Conservation (phyloP, 2,888 invertebrate species). For the Antheraea assamensis region DNA sequence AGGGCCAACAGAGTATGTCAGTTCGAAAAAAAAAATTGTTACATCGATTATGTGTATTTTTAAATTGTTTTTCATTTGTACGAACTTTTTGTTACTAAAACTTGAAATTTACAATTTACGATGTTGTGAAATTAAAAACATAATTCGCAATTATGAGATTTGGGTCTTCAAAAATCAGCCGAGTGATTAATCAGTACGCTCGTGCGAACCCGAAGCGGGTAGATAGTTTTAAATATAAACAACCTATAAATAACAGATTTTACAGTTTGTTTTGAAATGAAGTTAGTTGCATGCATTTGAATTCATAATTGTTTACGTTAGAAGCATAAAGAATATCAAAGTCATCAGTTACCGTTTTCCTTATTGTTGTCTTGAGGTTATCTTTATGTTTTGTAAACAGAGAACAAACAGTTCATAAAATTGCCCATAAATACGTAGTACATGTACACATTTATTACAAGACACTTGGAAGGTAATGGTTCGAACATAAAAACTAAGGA, state of each 20-base stretch:
- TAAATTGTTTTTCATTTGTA: no score
- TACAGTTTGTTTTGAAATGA: background rate
- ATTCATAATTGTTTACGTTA: constrained; percentile 7
- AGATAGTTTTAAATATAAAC: background rate
- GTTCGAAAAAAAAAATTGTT: no score
- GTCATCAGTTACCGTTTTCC: constrained; percentile 7
- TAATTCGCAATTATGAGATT: no score
- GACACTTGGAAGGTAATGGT: background rate
- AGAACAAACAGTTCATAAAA: background rate
- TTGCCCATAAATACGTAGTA: background rate
- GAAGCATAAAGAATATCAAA: background rate
- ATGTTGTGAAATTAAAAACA: no score
- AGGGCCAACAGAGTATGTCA: no score
- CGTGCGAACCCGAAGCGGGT: no score
- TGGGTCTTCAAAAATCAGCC: no score
- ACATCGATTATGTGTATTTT: no score
- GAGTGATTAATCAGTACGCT: no score
- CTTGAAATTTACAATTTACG: no score
- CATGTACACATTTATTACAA: background rate
- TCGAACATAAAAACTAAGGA: background rate
- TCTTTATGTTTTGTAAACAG: constrained; percentile 13
- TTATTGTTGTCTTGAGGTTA: constrained; percentile 6
- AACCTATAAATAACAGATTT: background rate
- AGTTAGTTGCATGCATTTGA: background rate
- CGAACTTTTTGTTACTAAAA: no score